Conservation (phyloP, 64 coral and sea anemone species). For the Astreopora myriophthalma region DNA sequence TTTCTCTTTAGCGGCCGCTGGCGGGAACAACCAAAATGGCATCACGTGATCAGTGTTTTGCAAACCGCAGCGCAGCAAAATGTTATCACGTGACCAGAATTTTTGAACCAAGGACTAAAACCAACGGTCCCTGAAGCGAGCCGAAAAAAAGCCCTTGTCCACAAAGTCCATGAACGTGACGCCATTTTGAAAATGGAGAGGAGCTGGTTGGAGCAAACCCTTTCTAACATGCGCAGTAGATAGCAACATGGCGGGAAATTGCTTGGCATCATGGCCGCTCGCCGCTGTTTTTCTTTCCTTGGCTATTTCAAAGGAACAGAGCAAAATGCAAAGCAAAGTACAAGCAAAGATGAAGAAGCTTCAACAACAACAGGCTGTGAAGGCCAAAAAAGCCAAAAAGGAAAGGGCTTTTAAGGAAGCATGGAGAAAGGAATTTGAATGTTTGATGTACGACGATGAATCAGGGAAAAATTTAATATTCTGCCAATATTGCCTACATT, state of each 20-base stretch:
- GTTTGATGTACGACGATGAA: not conserved
- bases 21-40: too few species aligned
- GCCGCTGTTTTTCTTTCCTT: slow-evolving; percentile 4
- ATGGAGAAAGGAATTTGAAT: slow-evolving; percentile 25
- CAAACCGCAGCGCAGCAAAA: too few species aligned
- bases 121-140: too few species aligned
- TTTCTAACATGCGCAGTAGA: slow-evolving; percentile 1
- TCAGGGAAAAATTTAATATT: slow-evolving; percentile 14
- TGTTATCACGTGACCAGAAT: too few species aligned
- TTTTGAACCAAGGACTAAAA: too few species aligned
- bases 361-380: not conserved
- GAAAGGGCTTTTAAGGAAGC: slow-evolving; percentile 11
- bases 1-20: too few species aligned
- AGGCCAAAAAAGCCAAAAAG: slow-evolving; percentile 17
- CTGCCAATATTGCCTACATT: slow-evolving; percentile 33
- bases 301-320: not conserved
- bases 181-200: slow-evolving; percentile 24
- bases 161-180: too few species aligned
- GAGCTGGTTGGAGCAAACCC: not conserved
- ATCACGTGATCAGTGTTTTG: too few species aligned
- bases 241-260: slow-evolving; percentile 7
- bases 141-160: too few species aligned
- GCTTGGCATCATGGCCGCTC: not conserved
- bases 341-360: slow-evolving; percentile 21
- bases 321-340: slow-evolving; percentile 9